Base-by-base conservation (phyloP, 53 echinoderm and acorn worm genomes). In the Arbacia lixula region DNA sequence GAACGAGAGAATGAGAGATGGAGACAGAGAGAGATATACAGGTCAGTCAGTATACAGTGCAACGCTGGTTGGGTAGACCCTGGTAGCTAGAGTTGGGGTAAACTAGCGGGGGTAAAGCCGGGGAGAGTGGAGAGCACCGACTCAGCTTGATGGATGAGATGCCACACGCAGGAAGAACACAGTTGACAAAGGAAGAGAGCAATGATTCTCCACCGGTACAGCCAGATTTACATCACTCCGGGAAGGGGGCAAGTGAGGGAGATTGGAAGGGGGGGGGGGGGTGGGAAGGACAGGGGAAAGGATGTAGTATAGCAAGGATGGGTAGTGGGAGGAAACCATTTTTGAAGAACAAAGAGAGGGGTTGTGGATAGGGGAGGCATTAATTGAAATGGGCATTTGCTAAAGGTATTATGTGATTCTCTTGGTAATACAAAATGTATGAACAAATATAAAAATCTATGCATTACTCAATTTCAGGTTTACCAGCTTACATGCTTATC, bases 141-240 rank as follows among this genome's bases (percentile, higher is more conserved):
- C 36, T 37, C 6, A 49, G 72, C 38, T 32, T 76, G 76, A 76
- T 76, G 76, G 76, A 76, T 53, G 37, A 33, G 34, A 39, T 33
- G 76, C 54, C 76, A 76, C 8, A 53, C 34, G 19, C 76, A 76
- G 76, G 76, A 76, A 76, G 76, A 76, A 55, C 76, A 53, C 33
- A 54, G 76, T 76, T 76, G 53, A 76, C 76, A 76, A 56, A 76
- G 76, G 55, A 76, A 76, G 54, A 54, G 53, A 21, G 54, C 54
- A 76, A 16, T 50, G 72, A 72, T 49, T 49, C 72, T 30, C 25
- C 41, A 46, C 64, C 64, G 21, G 67, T n/a, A n/a, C n/a, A n/a
- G n/a, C n/a, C n/a, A 46, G 46, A 46, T 46, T 46, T 14, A 46
- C 14, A 10, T 46, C 46, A 46, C 46, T 46, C 46, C 46, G 14